A percentile compares a stretch with the other conserved stretches of the same genome.
These are phyloP conservation scores for Siniperca chuatsi DNA, from an alignment of 2,113 vertebrate genomes.

Conservation along the genomic window DNA sequence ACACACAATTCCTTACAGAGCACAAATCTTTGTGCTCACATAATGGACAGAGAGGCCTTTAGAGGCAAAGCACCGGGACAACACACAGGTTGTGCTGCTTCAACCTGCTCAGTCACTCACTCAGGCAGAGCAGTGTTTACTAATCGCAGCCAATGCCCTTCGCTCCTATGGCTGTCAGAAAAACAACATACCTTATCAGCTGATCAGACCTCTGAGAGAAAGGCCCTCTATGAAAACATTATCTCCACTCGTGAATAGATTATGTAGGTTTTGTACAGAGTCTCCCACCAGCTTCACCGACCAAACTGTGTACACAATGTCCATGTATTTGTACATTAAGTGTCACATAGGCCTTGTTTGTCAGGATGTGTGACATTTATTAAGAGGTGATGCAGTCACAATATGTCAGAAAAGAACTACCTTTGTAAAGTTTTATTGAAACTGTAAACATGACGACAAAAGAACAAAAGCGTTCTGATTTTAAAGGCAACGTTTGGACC, in stretches of 20 bases:
- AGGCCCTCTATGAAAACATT: conserved; percentile 54
- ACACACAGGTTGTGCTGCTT: conserved; percentile 63
- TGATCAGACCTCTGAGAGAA: conserved; percentile 44
- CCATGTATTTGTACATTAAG: not conserved
- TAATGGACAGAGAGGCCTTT: conserved; percentile 63
- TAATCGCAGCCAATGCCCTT: conserved; percentile 56
- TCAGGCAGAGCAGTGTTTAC: conserved; percentile 50
- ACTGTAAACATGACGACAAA: not conserved
- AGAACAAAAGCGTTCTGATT: conserved; percentile 7
- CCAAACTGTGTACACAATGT: conserved; percentile 11
- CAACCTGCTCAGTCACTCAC: conserved; percentile 55
- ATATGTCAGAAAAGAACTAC: conserved; percentile 3
- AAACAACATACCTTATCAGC: conserved; percentile 56
- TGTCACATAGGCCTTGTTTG: not conserved
- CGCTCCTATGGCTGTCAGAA: conserved; percentile 25
- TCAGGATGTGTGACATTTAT: conserved; percentile 28
- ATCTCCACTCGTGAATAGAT: conserved; percentile 33
- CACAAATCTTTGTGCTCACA: conserved; percentile 77
- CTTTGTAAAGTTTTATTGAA: conserved; percentile 4
- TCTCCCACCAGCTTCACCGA: conserved; percentile 20
- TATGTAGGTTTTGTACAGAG: conserved; percentile 26
- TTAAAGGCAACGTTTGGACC: conserved; percentile 7
- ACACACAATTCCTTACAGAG: conserved; percentile 54
- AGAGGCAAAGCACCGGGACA: conserved; percentile 52
- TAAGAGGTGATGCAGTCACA: conserved; percentile 10